Conservation (phyloP, 2,113 vertebrate species). For the Empidonax traillii region DNA sequence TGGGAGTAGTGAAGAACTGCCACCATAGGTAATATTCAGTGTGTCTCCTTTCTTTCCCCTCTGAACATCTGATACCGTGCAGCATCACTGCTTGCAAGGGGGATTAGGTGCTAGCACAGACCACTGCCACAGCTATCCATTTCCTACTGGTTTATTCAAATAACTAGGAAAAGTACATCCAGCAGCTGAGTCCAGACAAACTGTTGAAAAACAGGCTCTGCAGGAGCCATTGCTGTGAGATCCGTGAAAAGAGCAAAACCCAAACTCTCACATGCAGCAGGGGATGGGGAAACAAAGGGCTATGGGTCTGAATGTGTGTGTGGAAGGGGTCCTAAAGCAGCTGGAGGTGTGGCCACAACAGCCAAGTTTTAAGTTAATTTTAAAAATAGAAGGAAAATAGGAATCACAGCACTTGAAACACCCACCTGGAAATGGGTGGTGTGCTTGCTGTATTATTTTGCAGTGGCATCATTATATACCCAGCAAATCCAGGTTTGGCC, state of each 20-base stretch:
- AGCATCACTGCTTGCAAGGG: not conserved
- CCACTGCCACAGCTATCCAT: not conserved
- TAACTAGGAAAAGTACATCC: conserved; percentile 14
- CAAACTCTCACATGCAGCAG: accelerated
- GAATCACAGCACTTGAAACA: not conserved
- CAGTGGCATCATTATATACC: not conserved
- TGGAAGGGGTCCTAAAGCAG: not conserved
- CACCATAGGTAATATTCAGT: not conserved
- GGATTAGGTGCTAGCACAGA: conserved; percentile 49
- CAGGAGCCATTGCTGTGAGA: not conserved
- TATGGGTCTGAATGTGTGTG: not conserved
- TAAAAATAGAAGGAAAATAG: not conserved
- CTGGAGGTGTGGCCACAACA: not conserved
- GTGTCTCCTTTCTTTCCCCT: not conserved
- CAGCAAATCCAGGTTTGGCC: not conserved
- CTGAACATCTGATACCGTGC: not conserved
- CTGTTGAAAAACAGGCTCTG: not conserved
- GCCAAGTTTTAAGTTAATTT: not conserved
- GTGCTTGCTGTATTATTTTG: not conserved
- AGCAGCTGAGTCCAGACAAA: conserved; percentile 23
- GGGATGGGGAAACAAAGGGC: not conserved
- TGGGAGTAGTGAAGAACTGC: not conserved
- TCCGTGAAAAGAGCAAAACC: not conserved
- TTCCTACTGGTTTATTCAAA: conserved; percentile 40
- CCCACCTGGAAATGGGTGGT: not conserved